Base-by-base conservation (phyloP, 2,113 vertebrate genomes). In the Glaucomys volans region DNA sequence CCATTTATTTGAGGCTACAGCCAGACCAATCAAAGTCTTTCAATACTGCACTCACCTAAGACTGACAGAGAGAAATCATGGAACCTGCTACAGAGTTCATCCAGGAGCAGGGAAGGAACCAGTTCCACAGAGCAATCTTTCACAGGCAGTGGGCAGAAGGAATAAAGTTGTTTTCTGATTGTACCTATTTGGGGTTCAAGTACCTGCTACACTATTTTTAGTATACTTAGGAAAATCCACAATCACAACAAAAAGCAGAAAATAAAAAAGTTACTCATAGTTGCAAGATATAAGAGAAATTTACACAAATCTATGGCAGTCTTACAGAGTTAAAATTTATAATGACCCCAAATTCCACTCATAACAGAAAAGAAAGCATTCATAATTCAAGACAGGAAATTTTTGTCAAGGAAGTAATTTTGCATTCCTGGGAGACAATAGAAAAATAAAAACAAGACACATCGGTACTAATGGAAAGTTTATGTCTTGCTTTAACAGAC, bases 351-450 rank as follows among this genome's bases (percentile, higher is more conserved):
- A 90, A 64, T 54, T 90, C 26, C 12, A 69, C 37, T 64, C 16
- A 26, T 67, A 75, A 74, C 2, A 83, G 28, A 10, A 50, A 72
- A 91, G 57, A 86, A 92, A 80, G 20, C 22, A 14, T 59, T 57
- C 62, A 79, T 84, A 80, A 82, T 47, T 86, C 42, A 71, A 95
- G 50, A 86, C 37, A 66, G 87, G 35, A 92, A 54, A 87, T 87
- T 83, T 92, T 90, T 62, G 4, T 83, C 62, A 87, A 87, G 57
- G 24, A 79, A 90, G 40, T 94, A 66, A 47, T 75, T 94, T 77
- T 28, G 66, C 84, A 87, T 83, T 84, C 35, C n/a, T 47, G 3
- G 14, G 44, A 74, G 50, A 92, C 75, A 4, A 42, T 42, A 91
- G 47, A 79, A 82, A 47, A 92, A 69, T 67, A 64, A 94, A 86